A percentile compares a stretch with the other conserved stretches of the same genome.
Conservation (phyloP, 2,888 invertebrate species). For the Epirrhoe tristata region DNA sequence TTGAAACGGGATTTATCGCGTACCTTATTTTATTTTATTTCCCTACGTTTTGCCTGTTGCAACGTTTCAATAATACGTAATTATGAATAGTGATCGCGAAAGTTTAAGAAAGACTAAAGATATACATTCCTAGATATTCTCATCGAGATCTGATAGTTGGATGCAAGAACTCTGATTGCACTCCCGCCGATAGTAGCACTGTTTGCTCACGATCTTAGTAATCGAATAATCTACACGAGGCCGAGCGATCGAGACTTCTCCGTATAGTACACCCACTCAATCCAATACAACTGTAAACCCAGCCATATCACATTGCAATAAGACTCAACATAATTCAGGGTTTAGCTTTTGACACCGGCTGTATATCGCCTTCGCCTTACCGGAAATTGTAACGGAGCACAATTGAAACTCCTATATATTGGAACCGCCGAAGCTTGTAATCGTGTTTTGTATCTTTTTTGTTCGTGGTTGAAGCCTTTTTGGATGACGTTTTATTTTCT, state of each 20-base stretch:
- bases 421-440: slow-evolving; percentile 35
- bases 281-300: slow-evolving; percentile 17
- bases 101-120: too few relatives aligned
- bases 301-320: slow-evolving; percentile 26
- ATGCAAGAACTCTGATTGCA: slow-evolving; percentile 23
- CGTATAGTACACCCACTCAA: slow-evolving; percentile 17
- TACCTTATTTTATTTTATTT: too few relatives aligned
- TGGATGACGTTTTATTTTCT: slow-evolving; percentile 29
- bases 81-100: too few relatives aligned
- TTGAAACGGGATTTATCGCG: too few relatives aligned
- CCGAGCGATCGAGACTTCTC: slow-evolving; percentile 26
- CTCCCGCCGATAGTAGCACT: slow-evolving; percentile 18
- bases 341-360: slow-evolving; percentile 21
- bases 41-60: too few relatives aligned
- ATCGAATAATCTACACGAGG: slow-evolving; percentile 34
- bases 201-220: slow-evolving; percentile 36
- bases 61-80: too few relatives aligned
- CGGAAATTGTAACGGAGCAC: slow-evolving; percentile 38
- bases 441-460: slow-evolving; percentile 38
- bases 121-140: neutral
- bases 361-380: slow-evolving; percentile 36
- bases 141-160: slow-evolving; percentile 20
- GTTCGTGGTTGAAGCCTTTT: slow-evolving; percentile 30
- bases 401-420: slow-evolving; percentile 40
- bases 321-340: slow-evolving; percentile 16